phyloP scores from a whole-genome alignment of 2,113 vertebrate species.

The Ptychochromis oligacanthus region DNA sequence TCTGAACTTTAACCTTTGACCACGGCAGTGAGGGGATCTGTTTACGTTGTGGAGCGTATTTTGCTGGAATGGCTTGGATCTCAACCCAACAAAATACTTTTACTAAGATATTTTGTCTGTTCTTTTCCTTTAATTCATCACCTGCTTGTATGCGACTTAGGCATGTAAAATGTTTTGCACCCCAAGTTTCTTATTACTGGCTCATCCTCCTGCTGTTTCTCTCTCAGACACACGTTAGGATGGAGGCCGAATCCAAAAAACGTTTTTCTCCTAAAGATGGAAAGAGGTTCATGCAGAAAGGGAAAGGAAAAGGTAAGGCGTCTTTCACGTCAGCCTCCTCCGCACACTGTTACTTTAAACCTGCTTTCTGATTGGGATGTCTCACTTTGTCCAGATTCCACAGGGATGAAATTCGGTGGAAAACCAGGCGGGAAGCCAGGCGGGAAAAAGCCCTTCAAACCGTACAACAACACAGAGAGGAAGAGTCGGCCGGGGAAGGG shows the following conservation, averaged over 20 bases:
- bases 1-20: background rate
- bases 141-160: background rate
- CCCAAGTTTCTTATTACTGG: background rate
- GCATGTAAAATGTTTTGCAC: background rate
- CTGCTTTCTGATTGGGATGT: background rate
- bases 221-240: background rate
- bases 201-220: background rate
- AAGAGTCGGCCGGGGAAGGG: conserved; percentile 50
- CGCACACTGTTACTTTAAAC: background rate
- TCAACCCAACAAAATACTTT: background rate
- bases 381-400: conserved; percentile 49
- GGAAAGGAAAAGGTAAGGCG: conserved; percentile 71
- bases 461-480: conserved; percentile 54
- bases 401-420: conserved; percentile 61
- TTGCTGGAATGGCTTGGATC: too few species aligned
- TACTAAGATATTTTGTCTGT: too few species aligned
- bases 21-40: too few species aligned
- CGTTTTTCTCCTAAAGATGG: conserved; percentile 63
- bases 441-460: conserved; percentile 71
- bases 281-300: conserved; percentile 69
- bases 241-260: conserved; percentile 78
- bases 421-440: conserved; percentile 49
- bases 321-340: background rate
- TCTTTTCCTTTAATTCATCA: background rate
- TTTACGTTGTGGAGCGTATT: too few species aligned